Conservation (phyloP, 2,113 vertebrate genomes). For the Andinoacara biseriatus region DNA sequence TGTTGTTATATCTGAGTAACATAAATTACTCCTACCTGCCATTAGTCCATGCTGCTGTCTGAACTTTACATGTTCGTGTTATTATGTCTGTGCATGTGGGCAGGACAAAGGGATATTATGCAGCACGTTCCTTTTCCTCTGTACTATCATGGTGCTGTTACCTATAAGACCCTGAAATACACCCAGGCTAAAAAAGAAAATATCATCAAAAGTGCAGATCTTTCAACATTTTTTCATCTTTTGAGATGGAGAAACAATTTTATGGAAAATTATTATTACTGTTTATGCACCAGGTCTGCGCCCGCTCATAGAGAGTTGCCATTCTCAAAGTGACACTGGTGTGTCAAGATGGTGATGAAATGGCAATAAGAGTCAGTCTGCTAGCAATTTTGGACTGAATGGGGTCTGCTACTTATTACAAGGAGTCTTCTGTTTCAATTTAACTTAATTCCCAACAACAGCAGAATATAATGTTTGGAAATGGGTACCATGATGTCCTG, state of each 20-base stretch:
- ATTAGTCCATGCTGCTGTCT: conserved; percentile 43
- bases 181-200: background rate
- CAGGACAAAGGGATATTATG: conserved; percentile 55
- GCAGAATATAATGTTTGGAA: background rate
- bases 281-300: background rate
- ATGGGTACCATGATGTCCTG: background rate
- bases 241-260: background rate
- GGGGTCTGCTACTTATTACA: background rate
- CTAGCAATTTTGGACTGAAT: background rate
- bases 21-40: conserved; percentile 59
- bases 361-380: background rate
- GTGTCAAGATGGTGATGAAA: background rate
- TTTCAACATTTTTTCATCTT: background rate
- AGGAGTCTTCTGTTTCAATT: background rate
- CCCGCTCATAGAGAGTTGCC: background rate
- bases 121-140: background rate
- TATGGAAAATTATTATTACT: background rate
- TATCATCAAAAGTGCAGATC: background rate
- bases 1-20: conserved; percentile 44
- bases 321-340: background rate
- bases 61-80: conserved; percentile 39
- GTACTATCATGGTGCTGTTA: background rate
- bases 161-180: background rate
- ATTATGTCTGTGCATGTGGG: conserved; percentile 16
- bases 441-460: background rate